Evolutionary conservation across 1,140 invertebrate species (phyloP).

Genomic region (Ceratina calcarata): DNA sequence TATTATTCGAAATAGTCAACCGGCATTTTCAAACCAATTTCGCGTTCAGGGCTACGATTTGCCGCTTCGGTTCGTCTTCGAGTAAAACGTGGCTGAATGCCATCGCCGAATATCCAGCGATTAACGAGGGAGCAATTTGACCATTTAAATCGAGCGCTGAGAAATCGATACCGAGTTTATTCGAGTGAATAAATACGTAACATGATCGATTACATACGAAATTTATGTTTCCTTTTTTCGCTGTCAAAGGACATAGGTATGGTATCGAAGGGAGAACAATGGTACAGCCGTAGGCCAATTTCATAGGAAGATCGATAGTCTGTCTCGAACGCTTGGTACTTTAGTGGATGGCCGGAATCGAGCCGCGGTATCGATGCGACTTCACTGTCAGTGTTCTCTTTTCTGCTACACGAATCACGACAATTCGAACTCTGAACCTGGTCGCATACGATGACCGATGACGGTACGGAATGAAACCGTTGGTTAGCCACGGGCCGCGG

Average conservation of each 20-base stretch:
- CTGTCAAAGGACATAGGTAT: too few relatives aligned
- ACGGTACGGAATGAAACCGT: not conserved
- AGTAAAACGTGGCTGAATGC: constrained; percentile 12
- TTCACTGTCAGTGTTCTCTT: not conserved
- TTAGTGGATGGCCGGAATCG: not conserved
- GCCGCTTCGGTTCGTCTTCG: not conserved
- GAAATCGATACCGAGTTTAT: too few relatives aligned
- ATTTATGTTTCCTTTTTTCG: too few relatives aligned
- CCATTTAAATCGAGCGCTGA: too few relatives aligned
- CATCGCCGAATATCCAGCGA: constrained; percentile 13
- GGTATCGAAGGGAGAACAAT: not conserved
- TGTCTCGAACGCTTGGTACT: not conserved
- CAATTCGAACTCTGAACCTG: not conserved
- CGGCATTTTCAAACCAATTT: not conserved
- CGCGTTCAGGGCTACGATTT: not conserved
- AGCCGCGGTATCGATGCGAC: not conserved
- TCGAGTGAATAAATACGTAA: too few relatives aligned
- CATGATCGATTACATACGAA: too few relatives aligned
- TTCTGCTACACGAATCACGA: not conserved
- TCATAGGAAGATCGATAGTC: not conserved
- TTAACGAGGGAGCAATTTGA: not conserved
- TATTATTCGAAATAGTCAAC: constrained; percentile 21
- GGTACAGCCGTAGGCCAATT: not conserved
- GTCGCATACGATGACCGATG: not conserved
- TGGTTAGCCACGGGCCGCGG: not conserved